Percentiles rank a stretch among this genome's conserved stretches.
Conservation (phyloP, 2,113 vertebrate species). For the Etheostoma cragini region DNA sequence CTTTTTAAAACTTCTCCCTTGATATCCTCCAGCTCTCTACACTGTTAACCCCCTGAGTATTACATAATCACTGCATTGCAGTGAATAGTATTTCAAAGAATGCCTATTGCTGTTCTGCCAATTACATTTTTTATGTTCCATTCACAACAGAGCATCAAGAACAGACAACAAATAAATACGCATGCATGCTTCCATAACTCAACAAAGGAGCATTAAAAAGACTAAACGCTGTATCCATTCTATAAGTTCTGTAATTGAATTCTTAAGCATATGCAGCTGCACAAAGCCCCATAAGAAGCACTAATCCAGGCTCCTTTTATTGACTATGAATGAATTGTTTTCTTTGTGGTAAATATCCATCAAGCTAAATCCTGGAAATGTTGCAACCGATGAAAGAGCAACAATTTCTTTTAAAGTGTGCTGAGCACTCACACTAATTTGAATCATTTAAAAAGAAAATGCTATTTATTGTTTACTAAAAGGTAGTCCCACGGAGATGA, state of each 20-base stretch:
- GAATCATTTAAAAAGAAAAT: constrained; percentile 1
- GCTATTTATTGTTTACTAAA: constrained; percentile 10
- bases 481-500: neutral
- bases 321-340: constrained; percentile 25
- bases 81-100: constrained; percentile 4
- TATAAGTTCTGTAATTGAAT: constrained; percentile 46
- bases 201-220: constrained; percentile 19
- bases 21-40: neutral
- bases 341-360: constrained; percentile 30
- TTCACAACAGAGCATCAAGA: constrained; percentile 17
- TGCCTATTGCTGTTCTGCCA: neutral
- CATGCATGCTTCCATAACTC: neutral
- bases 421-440: constrained; percentile 15
- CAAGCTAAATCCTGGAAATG: constrained; percentile 32
- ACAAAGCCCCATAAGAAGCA: constrained; percentile 29
- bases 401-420: constrained; percentile 9
- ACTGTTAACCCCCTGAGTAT: neutral
- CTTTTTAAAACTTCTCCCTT: neutral
- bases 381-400: neutral
- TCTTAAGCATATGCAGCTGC: constrained; percentile 28
- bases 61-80: constrained; percentile 8
- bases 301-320: constrained; percentile 41
- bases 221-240: constrained; percentile 24
- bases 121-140: constrained; percentile 6
- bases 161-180: neutral